These are phyloP conservation scores for Caenorhabditis brenneri DNA, from an alignment of 1,140 invertebrate genomes.

Conservation along the genomic window DNA sequence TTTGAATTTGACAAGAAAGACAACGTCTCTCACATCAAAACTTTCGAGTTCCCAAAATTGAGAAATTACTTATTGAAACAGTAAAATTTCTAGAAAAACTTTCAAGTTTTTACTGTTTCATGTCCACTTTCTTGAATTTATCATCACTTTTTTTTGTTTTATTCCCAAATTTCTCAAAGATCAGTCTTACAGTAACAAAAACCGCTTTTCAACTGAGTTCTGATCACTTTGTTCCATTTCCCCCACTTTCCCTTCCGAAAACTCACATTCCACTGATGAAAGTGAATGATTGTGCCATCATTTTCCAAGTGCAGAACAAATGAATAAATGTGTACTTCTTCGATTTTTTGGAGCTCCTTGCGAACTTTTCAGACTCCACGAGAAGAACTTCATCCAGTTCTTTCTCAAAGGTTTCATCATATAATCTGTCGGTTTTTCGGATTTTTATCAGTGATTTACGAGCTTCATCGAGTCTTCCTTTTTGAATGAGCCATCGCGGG, in stretches of 20 bases:
- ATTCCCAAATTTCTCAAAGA: too few relatives aligned
- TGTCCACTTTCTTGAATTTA: too few relatives aligned
- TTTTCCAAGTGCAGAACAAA: constrained; percentile 51
- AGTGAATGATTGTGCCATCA: background rate
- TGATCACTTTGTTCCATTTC: background rate
- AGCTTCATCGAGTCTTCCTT: constrained; percentile 14
- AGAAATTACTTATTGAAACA: too few relatives aligned
- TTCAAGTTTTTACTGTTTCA: too few relatives aligned
- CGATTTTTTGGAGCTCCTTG: background rate
- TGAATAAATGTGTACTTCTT: constrained; percentile 46
- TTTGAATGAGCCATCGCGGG: constrained; percentile 34
- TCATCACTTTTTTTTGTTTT: too few relatives aligned
- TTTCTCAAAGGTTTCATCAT: background rate
- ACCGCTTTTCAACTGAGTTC: background rate
- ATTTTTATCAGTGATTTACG: background rate
- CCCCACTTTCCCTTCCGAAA: background rate
- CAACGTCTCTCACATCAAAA: too few relatives aligned
- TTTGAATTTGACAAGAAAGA: too few relatives aligned
- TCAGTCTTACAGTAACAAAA: too few relatives aligned
- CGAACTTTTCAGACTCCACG: constrained; percentile 1
- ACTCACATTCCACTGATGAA: constrained; percentile 35
- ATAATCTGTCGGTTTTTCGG: constrained; percentile 21
- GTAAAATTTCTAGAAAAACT: too few relatives aligned
- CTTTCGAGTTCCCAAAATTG: too few relatives aligned
- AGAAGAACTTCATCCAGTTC: constrained; percentile 17